phyloP scores from a whole-genome alignment of 1,140 invertebrate genomes.

The Samia ricini region DNA sequence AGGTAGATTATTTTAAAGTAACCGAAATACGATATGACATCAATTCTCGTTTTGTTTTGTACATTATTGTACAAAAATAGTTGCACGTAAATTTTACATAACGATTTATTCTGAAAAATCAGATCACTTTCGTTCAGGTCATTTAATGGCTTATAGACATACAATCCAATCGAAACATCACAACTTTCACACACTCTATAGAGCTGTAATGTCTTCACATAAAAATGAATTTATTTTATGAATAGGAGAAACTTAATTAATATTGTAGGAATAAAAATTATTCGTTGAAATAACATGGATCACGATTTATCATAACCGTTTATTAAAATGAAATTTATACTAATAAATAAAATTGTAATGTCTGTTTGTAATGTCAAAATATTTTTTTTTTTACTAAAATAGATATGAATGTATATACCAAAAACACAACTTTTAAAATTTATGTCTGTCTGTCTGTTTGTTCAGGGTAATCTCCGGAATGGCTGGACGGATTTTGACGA shows the following conservation, averaged over 20 bases:
- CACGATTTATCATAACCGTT: neutral
- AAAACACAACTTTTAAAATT: too few species aligned
- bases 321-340: neutral
- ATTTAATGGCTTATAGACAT: constrained; percentile 6
- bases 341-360: too few species aligned
- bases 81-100: neutral
- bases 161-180: constrained; percentile 7
- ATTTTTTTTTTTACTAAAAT: too few species aligned
- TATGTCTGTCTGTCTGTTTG: too few species aligned
- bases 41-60: too few species aligned
- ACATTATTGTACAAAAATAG: too few species aligned
- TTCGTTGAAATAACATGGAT: constrained; percentile 1
- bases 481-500: too few species aligned
- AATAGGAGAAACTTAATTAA: neutral
- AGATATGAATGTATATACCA: too few species aligned
- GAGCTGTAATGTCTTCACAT: constrained; percentile 3
- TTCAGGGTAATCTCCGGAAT: too few species aligned
- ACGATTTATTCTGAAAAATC: neutral
- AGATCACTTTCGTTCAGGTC: constrained; percentile 2
- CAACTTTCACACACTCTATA: constrained; percentile 7
- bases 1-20: too few species aligned
- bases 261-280: neutral
- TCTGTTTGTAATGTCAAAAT: too few species aligned
- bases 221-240: constrained; percentile 1
- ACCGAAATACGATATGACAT: too few species aligned